Evolutionary conservation across 2,888 invertebrate genomes (phyloP).

Genomic region (Oconnorella tubifera): DNA sequence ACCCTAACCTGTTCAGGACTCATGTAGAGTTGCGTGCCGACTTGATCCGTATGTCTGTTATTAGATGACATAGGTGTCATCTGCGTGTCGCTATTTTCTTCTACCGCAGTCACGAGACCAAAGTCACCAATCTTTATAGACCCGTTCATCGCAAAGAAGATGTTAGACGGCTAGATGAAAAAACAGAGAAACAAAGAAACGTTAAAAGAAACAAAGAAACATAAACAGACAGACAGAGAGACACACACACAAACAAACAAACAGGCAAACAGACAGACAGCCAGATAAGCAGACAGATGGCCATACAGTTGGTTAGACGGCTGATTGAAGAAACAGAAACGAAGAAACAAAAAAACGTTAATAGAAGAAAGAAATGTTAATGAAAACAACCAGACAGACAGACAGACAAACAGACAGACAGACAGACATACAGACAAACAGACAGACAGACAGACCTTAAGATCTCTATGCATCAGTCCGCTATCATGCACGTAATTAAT

Average conservation of each 20-base stretch:
- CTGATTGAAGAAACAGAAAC: too few relatives aligned
- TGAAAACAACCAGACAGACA: not conserved
- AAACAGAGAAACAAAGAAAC: too few relatives aligned
- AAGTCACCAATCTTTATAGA: slow-evolving; percentile 95
- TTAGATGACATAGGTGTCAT: not conserved
- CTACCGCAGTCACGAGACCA: slow-evolving; percentile 88
- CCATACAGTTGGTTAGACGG: too few relatives aligned
- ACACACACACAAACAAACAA: too few relatives aligned
- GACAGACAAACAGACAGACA: too few relatives aligned
- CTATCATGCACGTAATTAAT: slow-evolving; percentile 91
- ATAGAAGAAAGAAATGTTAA: not conserved
- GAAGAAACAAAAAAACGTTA: too few relatives aligned
- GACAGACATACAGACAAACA: too few relatives aligned
- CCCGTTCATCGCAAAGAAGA: slow-evolving; percentile 87
- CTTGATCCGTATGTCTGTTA: slow-evolving; percentile 58
- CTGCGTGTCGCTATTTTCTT: slow-evolving; percentile 54
- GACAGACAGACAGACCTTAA: too few relatives aligned
- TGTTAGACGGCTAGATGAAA: slow-evolving; percentile 75
- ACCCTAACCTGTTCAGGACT: slow-evolving; percentile 92
- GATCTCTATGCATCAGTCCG: slow-evolving; percentile 89
- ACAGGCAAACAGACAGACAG: too few relatives aligned
- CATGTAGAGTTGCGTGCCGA: slow-evolving; percentile 94
- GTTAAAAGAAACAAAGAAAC: too few relatives aligned
- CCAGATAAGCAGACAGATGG: too few relatives aligned
- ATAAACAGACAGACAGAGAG: too few relatives aligned